A percentile compares a stretch with the other conserved stretches of the same genome.
Conservation (phyloP, 2,888 invertebrate genomes). For the Odontomyia ornata region DNA sequence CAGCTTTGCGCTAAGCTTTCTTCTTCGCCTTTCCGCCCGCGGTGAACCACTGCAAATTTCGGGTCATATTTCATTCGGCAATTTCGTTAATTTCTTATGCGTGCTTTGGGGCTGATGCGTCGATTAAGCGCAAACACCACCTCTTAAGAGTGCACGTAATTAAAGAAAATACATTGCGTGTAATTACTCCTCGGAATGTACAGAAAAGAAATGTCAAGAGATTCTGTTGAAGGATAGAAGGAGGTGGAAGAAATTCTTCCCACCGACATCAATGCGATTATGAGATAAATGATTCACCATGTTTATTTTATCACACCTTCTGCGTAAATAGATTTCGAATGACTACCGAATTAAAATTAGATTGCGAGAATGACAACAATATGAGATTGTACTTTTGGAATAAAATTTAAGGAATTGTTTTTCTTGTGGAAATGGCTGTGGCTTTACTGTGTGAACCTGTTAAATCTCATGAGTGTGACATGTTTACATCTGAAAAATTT, state of each 20-base stretch:
- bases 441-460: neutral
- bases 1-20: constrained; percentile 12
- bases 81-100: constrained; percentile 14
- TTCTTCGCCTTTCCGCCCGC: neutral
- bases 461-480: neutral
- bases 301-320: constrained; percentile 14
- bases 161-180: constrained; percentile 13
- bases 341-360: neutral
- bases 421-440: neutral
- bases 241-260: too few relatives aligned
- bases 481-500: neutral
- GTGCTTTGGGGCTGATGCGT: neutral
- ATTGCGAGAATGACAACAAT: neutral
- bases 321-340: neutral
- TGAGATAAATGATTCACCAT: neutral
- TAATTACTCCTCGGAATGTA: neutral
- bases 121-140: neutral
- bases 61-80: constrained; percentile 39
- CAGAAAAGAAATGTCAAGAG: too few relatives aligned
- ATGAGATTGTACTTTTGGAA: neutral
- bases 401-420: neutral
- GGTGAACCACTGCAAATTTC: neutral
- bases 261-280: neutral
- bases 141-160: neutral
- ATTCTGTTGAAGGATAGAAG: too few relatives aligned